Conservation (phyloP, 2,888 invertebrate genomes). For the Cephus runcator region DNA sequence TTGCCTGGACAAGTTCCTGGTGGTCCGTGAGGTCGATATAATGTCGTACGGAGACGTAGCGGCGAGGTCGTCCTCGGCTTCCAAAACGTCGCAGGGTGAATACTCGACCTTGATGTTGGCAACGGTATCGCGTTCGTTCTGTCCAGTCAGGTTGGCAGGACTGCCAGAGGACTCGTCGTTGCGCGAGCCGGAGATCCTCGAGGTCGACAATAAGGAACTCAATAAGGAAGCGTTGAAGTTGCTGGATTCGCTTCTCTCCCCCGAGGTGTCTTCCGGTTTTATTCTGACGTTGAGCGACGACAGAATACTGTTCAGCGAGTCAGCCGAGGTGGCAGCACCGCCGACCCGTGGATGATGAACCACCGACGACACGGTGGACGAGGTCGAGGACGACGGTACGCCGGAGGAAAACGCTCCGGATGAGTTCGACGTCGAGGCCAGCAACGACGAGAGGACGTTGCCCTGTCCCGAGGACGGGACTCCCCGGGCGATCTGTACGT, state of each 20-base stretch:
- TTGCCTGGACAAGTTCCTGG: slow-evolving; percentile 29
- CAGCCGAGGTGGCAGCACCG: slow-evolving; percentile 34
- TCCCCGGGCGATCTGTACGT: slow-evolving; percentile 23
- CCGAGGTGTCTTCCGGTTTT: slow-evolving; percentile 46
- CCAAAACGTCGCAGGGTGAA: slow-evolving; percentile 45
- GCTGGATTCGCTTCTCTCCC: slow-evolving; percentile 13
- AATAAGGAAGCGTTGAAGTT: slow-evolving; percentile 43
- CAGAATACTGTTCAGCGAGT: slow-evolving; percentile 51
- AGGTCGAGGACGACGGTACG: not conserved
- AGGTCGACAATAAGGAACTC: slow-evolving; percentile 49
- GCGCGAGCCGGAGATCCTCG: slow-evolving; percentile 37
- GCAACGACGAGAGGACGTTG: slow-evolving; percentile 43
- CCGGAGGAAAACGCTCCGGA: not conserved
- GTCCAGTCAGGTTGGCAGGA: slow-evolving; percentile 5
- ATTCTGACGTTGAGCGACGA: slow-evolving; percentile 47
- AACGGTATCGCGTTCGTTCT: slow-evolving; percentile 5
- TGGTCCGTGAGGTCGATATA: slow-evolving; percentile 35
- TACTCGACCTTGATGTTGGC: slow-evolving; percentile 46
- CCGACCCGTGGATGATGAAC: not conserved
- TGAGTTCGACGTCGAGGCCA: slow-evolving; percentile 32
- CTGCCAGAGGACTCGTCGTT: slow-evolving; percentile 23
- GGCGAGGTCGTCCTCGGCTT: slow-evolving; percentile 41
- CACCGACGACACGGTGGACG: not conserved
- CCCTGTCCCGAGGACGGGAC: slow-evolving; percentile 21
- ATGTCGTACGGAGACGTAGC: slow-evolving; percentile 53